phyloP scores from a whole-genome alignment of 2,113 vertebrate species.

The Nycticorax nycticorax region DNA sequence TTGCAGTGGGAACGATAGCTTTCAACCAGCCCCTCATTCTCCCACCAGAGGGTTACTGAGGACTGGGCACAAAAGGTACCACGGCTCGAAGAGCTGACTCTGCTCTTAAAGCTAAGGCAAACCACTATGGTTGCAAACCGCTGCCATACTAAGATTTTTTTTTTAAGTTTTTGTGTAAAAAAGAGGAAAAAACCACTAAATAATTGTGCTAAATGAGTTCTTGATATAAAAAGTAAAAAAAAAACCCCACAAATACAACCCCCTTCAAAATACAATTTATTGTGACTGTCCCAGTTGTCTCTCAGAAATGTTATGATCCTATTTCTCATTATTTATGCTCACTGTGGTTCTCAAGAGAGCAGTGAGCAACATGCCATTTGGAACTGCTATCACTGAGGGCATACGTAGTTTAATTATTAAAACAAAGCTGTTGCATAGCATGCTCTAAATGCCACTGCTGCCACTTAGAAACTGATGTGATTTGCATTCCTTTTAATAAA shows the following conservation, averaged over 20 bases:
- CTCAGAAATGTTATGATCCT: background rate
- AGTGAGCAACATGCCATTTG: background rate
- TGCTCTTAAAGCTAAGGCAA: background rate
- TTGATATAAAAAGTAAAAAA: background rate
- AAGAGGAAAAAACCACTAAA: background rate
- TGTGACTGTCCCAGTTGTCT: background rate
- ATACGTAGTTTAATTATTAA: background rate
- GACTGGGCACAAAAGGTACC: background rate
- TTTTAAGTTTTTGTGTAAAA: background rate
- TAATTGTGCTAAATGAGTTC: background rate
- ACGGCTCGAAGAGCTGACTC: background rate
- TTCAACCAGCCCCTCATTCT: background rate
- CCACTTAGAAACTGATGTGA: slow-evolving; percentile 8
- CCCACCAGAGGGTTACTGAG: background rate
- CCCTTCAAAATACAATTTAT: background rate
- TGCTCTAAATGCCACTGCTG: background rate
- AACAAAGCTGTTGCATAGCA: background rate
- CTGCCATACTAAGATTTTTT: background rate
- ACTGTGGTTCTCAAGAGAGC: background rate
- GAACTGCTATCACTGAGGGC: background rate
- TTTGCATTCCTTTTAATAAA: slow-evolving; percentile 55
- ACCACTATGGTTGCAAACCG: fast-evolving
- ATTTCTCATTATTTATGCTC: background rate
- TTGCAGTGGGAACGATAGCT: background rate
- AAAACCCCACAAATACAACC: background rate